Evolutionary conservation across 2,113 vertebrate species (phyloP), one percentile per base, ranked within the genome.

Genomic region (Perca fluviatilis): DNA sequence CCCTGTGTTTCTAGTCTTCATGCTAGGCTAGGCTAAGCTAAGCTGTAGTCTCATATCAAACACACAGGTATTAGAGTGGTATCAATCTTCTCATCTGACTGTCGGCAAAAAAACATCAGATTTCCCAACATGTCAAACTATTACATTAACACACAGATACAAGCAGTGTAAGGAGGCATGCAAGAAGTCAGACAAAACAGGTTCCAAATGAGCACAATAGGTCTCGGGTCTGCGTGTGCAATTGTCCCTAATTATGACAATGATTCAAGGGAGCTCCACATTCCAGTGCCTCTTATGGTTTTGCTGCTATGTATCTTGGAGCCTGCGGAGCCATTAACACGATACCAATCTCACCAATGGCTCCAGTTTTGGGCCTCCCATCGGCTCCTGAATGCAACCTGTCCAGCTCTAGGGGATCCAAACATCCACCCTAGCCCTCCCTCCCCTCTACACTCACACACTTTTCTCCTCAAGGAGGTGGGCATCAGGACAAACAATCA

Each of bases 261-360:
- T 85, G 91, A 94, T 92, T 95, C 85, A 79, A 80, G 84, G 72
- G 85, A 86, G 90, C 87, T 91, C 92, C 84, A 89, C 95, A 96
- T 96, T 96, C 95, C 95, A 88, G 61, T 85, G 91, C 85, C 85
- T 94, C 93, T 94, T 93, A 94, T 89, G 89, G 85, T 93, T 95
- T 92, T 92, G 83, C 90, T 91, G 89, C 86, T 87, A 84, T 91
- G 93, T 86, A 75, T 92, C 92, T 91, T 81, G 92, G 94, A 95
- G 95, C 90, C 95, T 91, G 78, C 46, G 72, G 92, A 91, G 91
- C 93, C 88, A 96, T 96, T 95, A 95, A 93, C 90, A 94, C 72
- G 95, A 96, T 96, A 95, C 92, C 91, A 93, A 96, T 96, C 95
- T 96, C 89, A 88, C 89, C 90, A 91, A 84, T 95, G 95, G 95